phyloP scores from a whole-genome alignment of 2,113 vertebrate species.

The Emydocephalus ijimae region DNA sequence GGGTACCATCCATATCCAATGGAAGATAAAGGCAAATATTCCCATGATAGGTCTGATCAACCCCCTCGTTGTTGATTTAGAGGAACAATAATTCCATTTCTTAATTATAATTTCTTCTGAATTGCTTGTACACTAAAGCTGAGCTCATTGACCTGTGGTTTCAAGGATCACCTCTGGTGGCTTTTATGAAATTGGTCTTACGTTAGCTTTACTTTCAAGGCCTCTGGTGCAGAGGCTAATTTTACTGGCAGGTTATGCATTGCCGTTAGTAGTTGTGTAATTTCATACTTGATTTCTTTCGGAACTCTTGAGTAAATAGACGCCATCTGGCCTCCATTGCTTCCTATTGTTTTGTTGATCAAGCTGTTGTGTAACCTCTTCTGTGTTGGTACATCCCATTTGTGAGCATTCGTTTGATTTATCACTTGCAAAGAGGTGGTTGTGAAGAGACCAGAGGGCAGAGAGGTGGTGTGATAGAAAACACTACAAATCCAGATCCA shows the following conservation, averaged over 20 bases:
- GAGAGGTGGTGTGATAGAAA: neutral
- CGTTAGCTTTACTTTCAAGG: conserved; percentile 15
- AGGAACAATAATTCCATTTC: conserved; percentile 14
- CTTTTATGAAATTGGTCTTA: conserved; percentile 24
- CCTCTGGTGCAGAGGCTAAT: conserved; percentile 23
- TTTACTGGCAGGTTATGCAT: conserved; percentile 24
- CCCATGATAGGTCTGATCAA: conserved; percentile 9
- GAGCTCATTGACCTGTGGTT: conserved; percentile 25
- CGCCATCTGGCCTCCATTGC: conserved; percentile 11
- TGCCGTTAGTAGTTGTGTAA: conserved; percentile 27
- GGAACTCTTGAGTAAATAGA: conserved; percentile 34
- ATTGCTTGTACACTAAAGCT: conserved; percentile 26
- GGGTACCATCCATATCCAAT: neutral
- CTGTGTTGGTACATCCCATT: neutral
- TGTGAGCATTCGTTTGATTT: conserved; percentile 4
- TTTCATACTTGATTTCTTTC: conserved; percentile 31
- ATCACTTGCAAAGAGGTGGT: neutral
- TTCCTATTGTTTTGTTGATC: conserved; percentile 26
- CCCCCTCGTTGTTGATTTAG: conserved; percentile 13
- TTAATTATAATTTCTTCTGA: conserved; percentile 25
- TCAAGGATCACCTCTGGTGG: conserved; percentile 25
- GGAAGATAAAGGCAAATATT: neutral
- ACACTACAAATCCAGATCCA: neutral
- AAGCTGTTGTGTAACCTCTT: conserved; percentile 4
- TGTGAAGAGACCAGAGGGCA: neutral